Base-by-base conservation (phyloP, 1,140 invertebrate genomes). In the Himalopsyche phryganea region DNA sequence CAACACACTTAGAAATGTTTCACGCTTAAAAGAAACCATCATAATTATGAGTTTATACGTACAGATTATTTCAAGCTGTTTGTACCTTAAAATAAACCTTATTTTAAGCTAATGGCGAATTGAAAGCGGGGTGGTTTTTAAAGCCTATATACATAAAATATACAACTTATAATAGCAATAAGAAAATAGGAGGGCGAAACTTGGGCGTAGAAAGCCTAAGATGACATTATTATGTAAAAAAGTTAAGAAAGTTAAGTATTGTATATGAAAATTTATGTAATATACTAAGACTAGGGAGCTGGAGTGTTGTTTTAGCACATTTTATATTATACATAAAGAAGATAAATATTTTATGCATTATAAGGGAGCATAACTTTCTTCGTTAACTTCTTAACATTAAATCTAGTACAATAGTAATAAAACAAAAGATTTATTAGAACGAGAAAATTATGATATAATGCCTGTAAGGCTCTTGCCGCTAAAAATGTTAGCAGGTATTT, bases 181-280 rank as follows among this genome's bases (percentile, higher is more conserved):
- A 54, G 61, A 63, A 63, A 63, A 63, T 63, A 51, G 56, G 56
- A 59, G 61, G 61, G 61, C 46, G 45, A 63, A 63, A 58, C 17
- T 50, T 51, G 56, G 46, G 35, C 41, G 35, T 35, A 45, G 47
- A 58, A 52, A 63, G 55, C 56, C 60, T 54, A 50, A 63, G 61
- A 63, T 63, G 61, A 63, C 61, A 63, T 63, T 59, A 63, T 63
- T 63, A 63, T 63, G 61, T 63, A 63, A 63, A 63, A 63, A 63
- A 63, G 47, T 63, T 63, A 59, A 63, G 51, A 63, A 63, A 63
- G 61, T 63, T 59, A 63, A 63, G 61, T 56, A 59, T 63, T 63
- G 61, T 63, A 58, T 63, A 63, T 63, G 61, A 63, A 63, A 63
- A 63, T 63, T 63, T 63, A 63, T 63, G 61, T 63, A 63, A 63